These are phyloP conservation scores for Halcyon smyrnensis DNA, from an alignment of 2,797 vertebrate genomes.

Conservation along the genomic window DNA sequence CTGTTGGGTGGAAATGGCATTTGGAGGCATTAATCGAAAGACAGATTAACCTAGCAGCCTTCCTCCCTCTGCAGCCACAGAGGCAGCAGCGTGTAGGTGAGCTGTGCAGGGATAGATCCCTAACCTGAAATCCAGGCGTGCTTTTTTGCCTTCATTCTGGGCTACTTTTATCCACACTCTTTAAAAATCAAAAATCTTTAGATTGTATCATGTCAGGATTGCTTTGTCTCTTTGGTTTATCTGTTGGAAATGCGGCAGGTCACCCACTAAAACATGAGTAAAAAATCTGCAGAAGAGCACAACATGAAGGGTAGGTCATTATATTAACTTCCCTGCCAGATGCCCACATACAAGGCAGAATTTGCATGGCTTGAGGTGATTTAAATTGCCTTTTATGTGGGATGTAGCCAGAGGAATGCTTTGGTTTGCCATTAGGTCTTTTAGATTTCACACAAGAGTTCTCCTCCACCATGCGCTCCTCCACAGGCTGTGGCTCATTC, in stretches of 20 bases:
- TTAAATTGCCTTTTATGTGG: conserved; percentile 8
- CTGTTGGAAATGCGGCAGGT: not conserved
- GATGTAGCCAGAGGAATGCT: conserved; percentile 46
- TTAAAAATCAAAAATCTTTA: not conserved
- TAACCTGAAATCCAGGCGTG: accelerated
- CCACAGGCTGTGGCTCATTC: not conserved
- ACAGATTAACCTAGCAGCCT: not conserved
- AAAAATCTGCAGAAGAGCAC: not conserved
- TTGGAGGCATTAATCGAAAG: not conserved
- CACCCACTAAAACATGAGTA: not conserved
- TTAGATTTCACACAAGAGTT: not conserved
- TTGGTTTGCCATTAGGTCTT: conserved; percentile 48
- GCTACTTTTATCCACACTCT: not conserved
- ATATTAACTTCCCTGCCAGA: not conserved
- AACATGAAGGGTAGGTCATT: not conserved
- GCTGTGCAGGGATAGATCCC: not conserved
- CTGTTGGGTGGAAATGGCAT: not conserved
- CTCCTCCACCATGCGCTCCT: not conserved
- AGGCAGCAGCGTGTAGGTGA: not conserved
- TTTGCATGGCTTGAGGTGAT: not conserved
- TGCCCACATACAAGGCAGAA: not conserved
- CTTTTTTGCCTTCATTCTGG: not conserved
- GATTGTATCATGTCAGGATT: accelerated
- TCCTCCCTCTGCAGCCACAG: not conserved
- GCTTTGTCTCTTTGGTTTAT: not conserved